phyloP scores from a whole-genome alignment of 2,888 invertebrate genomes.

The Aphrophora alni region DNA sequence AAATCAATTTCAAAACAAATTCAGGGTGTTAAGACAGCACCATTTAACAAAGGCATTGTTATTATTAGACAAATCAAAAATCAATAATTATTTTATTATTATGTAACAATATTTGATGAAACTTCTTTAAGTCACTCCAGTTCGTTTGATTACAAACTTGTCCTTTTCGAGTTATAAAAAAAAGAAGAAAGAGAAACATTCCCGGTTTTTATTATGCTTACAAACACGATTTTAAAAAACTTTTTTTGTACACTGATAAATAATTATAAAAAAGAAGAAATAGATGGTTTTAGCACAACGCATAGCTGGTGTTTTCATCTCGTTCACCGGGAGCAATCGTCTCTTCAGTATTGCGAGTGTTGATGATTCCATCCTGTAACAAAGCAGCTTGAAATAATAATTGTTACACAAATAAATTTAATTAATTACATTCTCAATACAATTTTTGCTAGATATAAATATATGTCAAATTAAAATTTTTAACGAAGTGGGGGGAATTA shows the following conservation, averaged over 20 bases:
- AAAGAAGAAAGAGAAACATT: background rate
- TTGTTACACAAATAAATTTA: too few species aligned
- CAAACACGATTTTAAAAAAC: background rate
- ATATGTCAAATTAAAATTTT: too few species aligned
- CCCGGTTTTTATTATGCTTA: background rate
- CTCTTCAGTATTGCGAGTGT: background rate
- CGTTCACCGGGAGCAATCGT: background rate
- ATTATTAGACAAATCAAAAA: conserved; percentile 9
- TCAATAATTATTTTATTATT: background rate
- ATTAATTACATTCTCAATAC: too few species aligned
- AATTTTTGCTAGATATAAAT: too few species aligned
- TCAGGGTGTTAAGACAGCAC: conserved; percentile 27
- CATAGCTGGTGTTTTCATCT: background rate
- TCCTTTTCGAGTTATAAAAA: background rate
- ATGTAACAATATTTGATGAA: background rate
- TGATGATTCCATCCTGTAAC: background rate
- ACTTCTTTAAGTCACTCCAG: background rate
- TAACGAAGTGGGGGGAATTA: too few species aligned
- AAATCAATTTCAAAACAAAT: background rate
- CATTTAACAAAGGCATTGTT: conserved; percentile 35
- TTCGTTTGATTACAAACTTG: background rate
- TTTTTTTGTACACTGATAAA: background rate
- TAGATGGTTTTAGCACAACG: background rate
- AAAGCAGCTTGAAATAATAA: background rate
- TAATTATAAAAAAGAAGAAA: background rate